Conservation (phyloP, 2,113 vertebrate genomes). For the Empidonax traillii region DNA sequence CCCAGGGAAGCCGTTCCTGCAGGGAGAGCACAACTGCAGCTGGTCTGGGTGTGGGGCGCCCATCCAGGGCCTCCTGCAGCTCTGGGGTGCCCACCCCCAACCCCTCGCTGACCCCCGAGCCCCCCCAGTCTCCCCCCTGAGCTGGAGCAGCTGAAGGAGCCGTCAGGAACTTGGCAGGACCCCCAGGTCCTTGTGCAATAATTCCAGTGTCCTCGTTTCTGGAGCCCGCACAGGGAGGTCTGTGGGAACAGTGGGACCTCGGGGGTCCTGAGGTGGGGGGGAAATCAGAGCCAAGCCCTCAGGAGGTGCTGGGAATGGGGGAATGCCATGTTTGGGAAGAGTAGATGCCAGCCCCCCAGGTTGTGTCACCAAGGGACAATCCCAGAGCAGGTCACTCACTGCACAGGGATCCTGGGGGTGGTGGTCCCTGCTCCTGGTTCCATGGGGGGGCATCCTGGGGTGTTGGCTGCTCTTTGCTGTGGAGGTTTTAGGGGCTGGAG, state of each 20-base stretch:
- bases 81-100: background rate
- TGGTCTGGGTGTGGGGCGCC: accelerated
- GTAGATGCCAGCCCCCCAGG: background rate
- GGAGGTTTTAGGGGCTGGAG: accelerated
- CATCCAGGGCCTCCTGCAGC: background rate
- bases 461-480: background rate
- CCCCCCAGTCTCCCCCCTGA: background rate
- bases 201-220: background rate
- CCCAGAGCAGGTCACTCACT: background rate
- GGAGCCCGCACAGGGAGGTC: background rate
- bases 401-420: accelerated
- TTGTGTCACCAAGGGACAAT: accelerated
- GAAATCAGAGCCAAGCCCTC: background rate
- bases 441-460: background rate
- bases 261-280: background rate
- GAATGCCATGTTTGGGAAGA: no score
- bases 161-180: background rate
- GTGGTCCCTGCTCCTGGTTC: background rate
- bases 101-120: background rate
- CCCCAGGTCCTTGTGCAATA: background rate
- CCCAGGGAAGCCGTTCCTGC: background rate
- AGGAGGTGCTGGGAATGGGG: accelerated
- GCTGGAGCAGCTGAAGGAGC: background rate
- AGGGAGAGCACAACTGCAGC: background rate
- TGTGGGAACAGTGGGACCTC: accelerated